These are phyloP conservation scores for Selenia dentaria DNA, from an alignment of 2,888 invertebrate genomes.

Conservation along the genomic window DNA sequence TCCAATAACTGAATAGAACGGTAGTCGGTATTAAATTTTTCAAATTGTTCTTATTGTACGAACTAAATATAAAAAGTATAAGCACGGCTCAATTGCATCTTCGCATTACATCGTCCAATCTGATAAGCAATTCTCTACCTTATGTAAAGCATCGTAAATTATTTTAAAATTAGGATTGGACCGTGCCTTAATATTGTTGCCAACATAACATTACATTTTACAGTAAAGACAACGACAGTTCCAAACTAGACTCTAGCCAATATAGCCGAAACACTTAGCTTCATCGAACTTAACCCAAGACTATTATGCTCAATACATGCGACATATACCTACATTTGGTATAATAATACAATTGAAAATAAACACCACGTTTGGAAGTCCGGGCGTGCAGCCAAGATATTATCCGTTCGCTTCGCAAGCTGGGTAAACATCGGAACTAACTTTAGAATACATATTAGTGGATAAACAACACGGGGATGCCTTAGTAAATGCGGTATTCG, in stretches of 20 bases:
- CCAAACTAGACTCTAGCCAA: not conserved
- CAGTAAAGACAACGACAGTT: not conserved
- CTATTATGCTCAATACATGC: conserved; percentile 19
- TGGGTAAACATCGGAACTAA: conserved; percentile 22
- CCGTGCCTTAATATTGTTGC: too few relatives aligned
- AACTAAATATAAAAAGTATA: too few relatives aligned
- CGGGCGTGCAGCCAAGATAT: conserved; percentile 31
- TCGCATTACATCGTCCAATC: too few relatives aligned
- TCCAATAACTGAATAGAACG: too few relatives aligned
- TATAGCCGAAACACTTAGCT: conserved; percentile 6
- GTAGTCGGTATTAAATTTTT: too few relatives aligned
- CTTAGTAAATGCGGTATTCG: not conserved
- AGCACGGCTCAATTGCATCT: too few relatives aligned
- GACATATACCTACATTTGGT: conserved; percentile 28
- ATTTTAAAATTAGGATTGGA: too few relatives aligned
- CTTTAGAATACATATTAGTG: conserved; percentile 13
- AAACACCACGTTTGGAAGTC: conserved; percentile 24
- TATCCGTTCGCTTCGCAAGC: conserved; percentile 28
- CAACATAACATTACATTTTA: too few relatives aligned
- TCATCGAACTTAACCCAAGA: conserved; percentile 7
- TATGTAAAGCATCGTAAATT: too few relatives aligned
- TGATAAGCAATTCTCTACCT: too few relatives aligned
- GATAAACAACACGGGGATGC: conserved; percentile 2
- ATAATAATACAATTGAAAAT: conserved; percentile 36
- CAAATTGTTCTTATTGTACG: too few relatives aligned